Evolutionary conservation across 2,797 vertebrate species (phyloP).

Genomic region (Manis javanica): DNA sequence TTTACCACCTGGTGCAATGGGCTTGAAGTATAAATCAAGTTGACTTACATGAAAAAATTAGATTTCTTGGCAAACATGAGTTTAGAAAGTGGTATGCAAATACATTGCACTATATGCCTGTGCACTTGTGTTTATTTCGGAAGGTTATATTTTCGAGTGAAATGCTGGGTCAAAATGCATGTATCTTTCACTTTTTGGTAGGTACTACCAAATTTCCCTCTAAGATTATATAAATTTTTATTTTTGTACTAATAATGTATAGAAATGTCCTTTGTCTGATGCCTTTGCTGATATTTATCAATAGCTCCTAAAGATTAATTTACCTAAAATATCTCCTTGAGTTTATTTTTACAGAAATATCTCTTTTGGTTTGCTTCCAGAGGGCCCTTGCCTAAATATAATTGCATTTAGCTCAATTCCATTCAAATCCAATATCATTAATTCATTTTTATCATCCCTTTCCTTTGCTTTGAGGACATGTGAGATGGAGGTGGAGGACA

Average conservation of each 20-base stretch:
- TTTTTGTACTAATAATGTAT: background rate
- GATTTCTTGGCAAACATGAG: slow-evolving; percentile 11
- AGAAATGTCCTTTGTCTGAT: background rate
- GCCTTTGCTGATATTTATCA: slow-evolving; percentile 29
- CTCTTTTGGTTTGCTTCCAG: slow-evolving; percentile 61
- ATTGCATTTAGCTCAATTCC: slow-evolving; percentile 53
- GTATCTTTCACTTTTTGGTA: background rate
- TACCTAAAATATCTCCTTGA: slow-evolving; percentile 48
- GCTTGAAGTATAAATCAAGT: slow-evolving; percentile 58
- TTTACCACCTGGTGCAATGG: slow-evolving; percentile 23
- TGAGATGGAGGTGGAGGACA: background rate
- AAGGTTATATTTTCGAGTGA: slow-evolving; percentile 20
- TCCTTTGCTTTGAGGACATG: slow-evolving; percentile 20
- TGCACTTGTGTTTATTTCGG: background rate
- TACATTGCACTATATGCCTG: background rate
- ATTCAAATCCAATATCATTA: slow-evolving; percentile 40
- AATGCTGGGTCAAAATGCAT: background rate
- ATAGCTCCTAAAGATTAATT: slow-evolving; percentile 42
- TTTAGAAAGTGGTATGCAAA: slow-evolving; percentile 31
- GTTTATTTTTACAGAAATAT: slow-evolving; percentile 56
- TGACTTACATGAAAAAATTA: background rate
- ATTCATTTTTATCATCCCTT: slow-evolving; percentile 59
- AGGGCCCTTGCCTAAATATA: slow-evolving; percentile 25
- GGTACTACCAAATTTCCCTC: background rate
- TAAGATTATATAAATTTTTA: slow-evolving; percentile 15